A percentile compares a stretch with the other conserved stretches of the same genome.
Evolutionary conservation across 2,113 vertebrate genomes (phyloP).

Genomic region (Dipodomys ordii): DNA sequence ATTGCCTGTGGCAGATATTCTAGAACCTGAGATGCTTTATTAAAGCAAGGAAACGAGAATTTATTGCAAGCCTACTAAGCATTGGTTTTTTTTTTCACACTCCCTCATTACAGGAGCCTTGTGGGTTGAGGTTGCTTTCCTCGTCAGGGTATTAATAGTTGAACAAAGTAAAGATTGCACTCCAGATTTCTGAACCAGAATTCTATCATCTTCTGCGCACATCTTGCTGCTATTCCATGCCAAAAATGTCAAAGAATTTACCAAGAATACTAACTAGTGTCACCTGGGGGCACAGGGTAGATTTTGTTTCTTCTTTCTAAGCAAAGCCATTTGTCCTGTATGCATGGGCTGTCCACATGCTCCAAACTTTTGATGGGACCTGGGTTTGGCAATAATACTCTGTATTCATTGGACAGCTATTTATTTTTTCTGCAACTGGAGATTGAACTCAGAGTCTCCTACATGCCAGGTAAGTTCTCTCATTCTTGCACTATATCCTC

Average conservation of each 20-base stretch:
- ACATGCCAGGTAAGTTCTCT: too few species aligned
- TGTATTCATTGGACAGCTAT: neutral
- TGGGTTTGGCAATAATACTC: neutral
- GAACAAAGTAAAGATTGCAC: neutral
- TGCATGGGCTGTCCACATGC: neutral
- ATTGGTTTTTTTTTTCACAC: conserved; percentile 42
- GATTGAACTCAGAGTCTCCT: too few species aligned
- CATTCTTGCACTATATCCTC: too few species aligned
- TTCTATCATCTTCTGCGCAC: neutral
- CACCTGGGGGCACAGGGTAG: neutral
- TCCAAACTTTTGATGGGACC: neutral
- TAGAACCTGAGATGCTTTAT: conserved; percentile 39
- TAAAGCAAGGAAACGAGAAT: conserved; percentile 12
- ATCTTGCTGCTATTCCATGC: neutral
- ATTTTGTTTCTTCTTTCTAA: neutral
- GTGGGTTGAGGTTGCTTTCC: neutral
- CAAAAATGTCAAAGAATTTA: conserved; percentile 10
- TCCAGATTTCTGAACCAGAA: neutral
- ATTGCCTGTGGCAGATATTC: conserved; percentile 46
- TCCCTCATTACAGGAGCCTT: neutral
- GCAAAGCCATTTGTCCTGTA: neutral
- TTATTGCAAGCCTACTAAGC: conserved; percentile 40
- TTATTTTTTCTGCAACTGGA: too few species aligned
- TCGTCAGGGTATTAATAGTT: neutral
- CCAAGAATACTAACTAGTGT: neutral